These are phyloP conservation scores for Harpalus rufipes DNA, from an alignment of 2,888 invertebrate species.

Conservation along the genomic window DNA sequence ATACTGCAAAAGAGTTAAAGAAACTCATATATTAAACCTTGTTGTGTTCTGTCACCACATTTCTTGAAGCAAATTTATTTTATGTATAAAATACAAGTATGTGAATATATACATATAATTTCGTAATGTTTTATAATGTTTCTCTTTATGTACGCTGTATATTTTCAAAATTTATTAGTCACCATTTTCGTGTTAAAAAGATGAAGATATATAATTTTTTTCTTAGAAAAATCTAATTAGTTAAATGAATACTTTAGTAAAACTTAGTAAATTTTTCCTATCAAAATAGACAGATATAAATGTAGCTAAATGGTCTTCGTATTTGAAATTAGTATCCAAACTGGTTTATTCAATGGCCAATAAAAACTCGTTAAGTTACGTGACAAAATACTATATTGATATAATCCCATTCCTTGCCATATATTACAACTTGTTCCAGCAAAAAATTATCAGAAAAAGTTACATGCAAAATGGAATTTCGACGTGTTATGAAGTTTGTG, in stretches of 20 bases:
- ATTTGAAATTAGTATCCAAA: slow-evolving; percentile 34
- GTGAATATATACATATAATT: slow-evolving; percentile 19
- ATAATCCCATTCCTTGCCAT: slow-evolving; percentile 23
- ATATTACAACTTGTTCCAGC: slow-evolving; percentile 6
- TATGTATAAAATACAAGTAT: slow-evolving; percentile 28
- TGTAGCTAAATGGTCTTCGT: slow-evolving; percentile 26
- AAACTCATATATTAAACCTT: not conserved
- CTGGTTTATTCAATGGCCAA: slow-evolving; percentile 25
- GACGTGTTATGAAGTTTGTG: slow-evolving; percentile 26
- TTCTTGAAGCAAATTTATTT: slow-evolving; percentile 58
- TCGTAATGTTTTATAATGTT: slow-evolving; percentile 31
- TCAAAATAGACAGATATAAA: slow-evolving; percentile 35
- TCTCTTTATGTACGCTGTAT: not conserved
- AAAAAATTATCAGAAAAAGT: slow-evolving; percentile 38
- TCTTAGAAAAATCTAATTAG: slow-evolving; percentile 6
- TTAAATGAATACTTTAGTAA: slow-evolving; percentile 27
- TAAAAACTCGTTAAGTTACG: slow-evolving; percentile 33
- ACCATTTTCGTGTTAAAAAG: slow-evolving; percentile 25
- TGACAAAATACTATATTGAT: slow-evolving; percentile 49
- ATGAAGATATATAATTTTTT: slow-evolving; percentile 26
- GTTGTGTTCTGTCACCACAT: slow-evolving; percentile 52
- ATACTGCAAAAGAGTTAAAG: not conserved
- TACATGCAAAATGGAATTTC: slow-evolving; percentile 32
- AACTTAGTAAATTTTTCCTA: slow-evolving; percentile 29
- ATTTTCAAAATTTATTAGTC: slow-evolving; percentile 9